Conservation (phyloP, 1,140 invertebrate species). For the Neotoxoptera formosana region DNA sequence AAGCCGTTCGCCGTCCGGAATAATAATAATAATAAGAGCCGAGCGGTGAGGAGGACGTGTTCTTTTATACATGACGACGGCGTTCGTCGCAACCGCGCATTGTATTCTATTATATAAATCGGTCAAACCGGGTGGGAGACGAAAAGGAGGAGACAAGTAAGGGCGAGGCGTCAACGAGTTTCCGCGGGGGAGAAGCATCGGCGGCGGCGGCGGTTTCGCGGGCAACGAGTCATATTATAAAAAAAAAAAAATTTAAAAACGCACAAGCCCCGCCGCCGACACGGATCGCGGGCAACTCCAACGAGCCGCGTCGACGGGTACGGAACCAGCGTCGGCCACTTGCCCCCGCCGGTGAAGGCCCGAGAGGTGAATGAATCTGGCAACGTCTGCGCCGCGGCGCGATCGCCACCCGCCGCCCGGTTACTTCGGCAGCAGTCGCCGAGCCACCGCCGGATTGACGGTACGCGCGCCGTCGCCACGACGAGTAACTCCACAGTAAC, state of each 20-base stretch:
- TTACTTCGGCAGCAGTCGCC: neutral
- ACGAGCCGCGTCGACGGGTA: constrained; percentile 34
- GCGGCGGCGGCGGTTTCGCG: constrained; percentile 39
- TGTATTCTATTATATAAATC: constrained; percentile 37
- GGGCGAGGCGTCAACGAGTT: neutral
- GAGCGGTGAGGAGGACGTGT: neutral
- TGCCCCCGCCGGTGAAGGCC: neutral
- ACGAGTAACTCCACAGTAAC: neutral
- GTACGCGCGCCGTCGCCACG: neutral
- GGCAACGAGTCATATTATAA: constrained; percentile 19
- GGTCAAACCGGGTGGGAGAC: constrained; percentile 30
- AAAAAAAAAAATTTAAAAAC: neutral
- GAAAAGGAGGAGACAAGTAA: constrained; percentile 12
- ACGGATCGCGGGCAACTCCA: constrained; percentile 32
- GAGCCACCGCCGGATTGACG: neutral
- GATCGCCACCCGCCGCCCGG: neutral
- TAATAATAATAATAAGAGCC: constrained; percentile 7
- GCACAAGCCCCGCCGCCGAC: neutral
- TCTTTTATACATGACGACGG: constrained; percentile 10
- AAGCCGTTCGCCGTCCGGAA: constrained; percentile 34
- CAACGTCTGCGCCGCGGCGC: constrained; percentile 19
- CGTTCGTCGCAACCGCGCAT: neutral
- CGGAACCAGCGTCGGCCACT: constrained; percentile 39
- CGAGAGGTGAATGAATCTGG: constrained; percentile 45
- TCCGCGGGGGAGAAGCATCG: constrained; percentile 31